Evolutionary conservation across 2,888 invertebrate genomes (phyloP), one percentile per base, ranked within the genome.

Genomic region (Mesorhabditis sp.): DNA sequence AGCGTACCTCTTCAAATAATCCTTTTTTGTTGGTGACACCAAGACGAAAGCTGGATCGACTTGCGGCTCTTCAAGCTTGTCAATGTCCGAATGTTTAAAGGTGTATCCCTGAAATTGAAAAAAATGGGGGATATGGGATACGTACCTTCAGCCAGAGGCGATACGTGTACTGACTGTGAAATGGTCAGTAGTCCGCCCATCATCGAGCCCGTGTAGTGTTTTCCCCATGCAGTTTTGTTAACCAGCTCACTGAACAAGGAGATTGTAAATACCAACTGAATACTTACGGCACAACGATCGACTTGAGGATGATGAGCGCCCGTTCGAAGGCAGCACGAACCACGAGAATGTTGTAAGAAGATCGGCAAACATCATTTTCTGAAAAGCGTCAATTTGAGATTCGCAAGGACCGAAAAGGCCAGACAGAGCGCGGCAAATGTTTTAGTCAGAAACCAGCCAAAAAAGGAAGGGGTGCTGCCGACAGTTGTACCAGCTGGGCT

Each of bases 321-420:
- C 93, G 94, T 88, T 95, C 95, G 89, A 97, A 98, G 73, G 96
- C 94, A 88, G 93, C 92, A 87, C 92, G 92, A 28, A 92, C 92
- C 86, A 92, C 92, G 82, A 95, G 89, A 76, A 93, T 93, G 71
- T 94, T 94, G 87, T 95, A 96, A 84, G 95, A 95, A 87, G 95
- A 95, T 81, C 95, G 91, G 6, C 97, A 97, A 86, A 98, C 96
- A 87, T 97, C 97, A 87, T 98, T 98, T 77, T 92, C 94, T 87
- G 83, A 66, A 82, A 80, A 28, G 28, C 69, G 67, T 5, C n/a
- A 69, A 68, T 10, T 45, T 64, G 45, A 10, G 15, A 28, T 28
- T 28, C 13, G 50, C 65, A 45, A 42, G 45, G n/a, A 65, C 67
- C 68, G 61, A 58, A 74, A 45, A 66, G 43, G 5, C 7, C 5